Percentiles rank a stretch among this genome's conserved stretches.
These are phyloP conservation scores for Tortricodes alternella DNA, from an alignment of 2,888 invertebrate genomes.

Conservation along the genomic window DNA sequence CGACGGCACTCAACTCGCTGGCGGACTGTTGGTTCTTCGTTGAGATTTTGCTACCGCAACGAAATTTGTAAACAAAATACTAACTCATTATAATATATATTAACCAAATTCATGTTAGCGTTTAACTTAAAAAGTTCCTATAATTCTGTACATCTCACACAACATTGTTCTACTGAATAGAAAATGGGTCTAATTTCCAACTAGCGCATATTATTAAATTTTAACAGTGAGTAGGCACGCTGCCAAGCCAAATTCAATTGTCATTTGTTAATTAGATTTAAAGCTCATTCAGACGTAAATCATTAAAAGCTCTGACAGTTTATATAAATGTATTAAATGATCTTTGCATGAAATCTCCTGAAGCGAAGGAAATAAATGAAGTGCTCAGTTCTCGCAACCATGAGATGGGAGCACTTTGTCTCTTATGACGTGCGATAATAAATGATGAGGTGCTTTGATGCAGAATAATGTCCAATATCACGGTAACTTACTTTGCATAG, in stretches of 20 bases:
- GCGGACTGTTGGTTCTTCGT: too few species aligned
- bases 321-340: slow-evolving; percentile 33
- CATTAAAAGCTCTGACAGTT: slow-evolving; percentile 15
- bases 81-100: too few species aligned
- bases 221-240: slow-evolving; percentile 27
- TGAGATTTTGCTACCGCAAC: slow-evolving; percentile 35
- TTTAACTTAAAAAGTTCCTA: too few species aligned
- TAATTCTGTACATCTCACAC: too few species aligned
- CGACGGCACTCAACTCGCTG: slow-evolving; percentile 43
- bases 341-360: slow-evolving; percentile 34
- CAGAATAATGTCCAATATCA: slow-evolving; percentile 67
- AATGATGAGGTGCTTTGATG: slow-evolving; percentile 53
- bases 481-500: slow-evolving; percentile 54
- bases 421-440: slow-evolving; percentile 48
- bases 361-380: slow-evolving; percentile 40
- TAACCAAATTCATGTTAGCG: too few species aligned
- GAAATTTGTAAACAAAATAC: too few species aligned
- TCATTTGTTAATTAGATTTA: slow-evolving; percentile 34
- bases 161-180: too few species aligned
- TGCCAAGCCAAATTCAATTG: slow-evolving; percentile 37
- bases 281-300: slow-evolving; percentile 27
- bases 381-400: slow-evolving; percentile 40
- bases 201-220: slow-evolving; percentile 8
- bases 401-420: slow-evolving; percentile 45
- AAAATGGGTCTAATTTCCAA: slow-evolving; percentile 10